Evolutionary conservation across 1,140 invertebrate genomes (phyloP), one percentile per base, ranked within the genome.

Genomic region (Meteorus sp.): DNA sequence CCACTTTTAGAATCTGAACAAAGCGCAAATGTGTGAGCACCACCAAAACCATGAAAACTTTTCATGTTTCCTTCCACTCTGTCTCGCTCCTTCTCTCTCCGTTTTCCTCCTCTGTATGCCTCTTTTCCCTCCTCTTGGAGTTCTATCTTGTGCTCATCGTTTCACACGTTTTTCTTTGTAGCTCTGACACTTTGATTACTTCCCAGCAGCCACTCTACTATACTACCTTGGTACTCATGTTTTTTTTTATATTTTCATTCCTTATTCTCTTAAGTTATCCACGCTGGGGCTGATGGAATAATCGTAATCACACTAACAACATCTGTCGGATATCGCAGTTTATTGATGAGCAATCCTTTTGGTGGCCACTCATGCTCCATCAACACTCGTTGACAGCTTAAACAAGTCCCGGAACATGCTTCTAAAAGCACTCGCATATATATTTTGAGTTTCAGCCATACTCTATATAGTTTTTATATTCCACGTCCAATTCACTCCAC

Each of bases 1-100:
- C n/a, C 53, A 59, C 57, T 59, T 63, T 63, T 59, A 63, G 61
- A 63, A 63, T 35, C 53, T 44, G 56, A 63, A 63, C 52, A 59
- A n/a, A 55, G 29, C 27, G 17, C 27, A 39, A 44, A 20, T 39
- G 35, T 39, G 22, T 53, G 5, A 44, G 20, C 43, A 33, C 37
- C 45, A 50, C 19, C 37, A 20, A 33, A 13, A 11, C 11, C 33
- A 35, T 53, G 37, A 33, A 19, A n/a, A n/a, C n/a, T n/a, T n/a
- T n/a, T n/a, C n/a, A n/a, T n/a, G n/a, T n/a, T n/a, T n/a, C n/a
- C n/a, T n/a, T n/a, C n/a, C n/a, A n/a, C n/a, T n/a, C n/a, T n/a
- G n/a, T n/a, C n/a, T n/a, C n/a, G n/a, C n/a, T n/a, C n/a, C n/a
- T n/a, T n/a, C n/a, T n/a, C n/a, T n/a, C n/a, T n/a, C n/a, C 15